Evolutionary conservation across 2,888 invertebrate genomes (phyloP).

Genomic region (Cylloceria caligata): DNA sequence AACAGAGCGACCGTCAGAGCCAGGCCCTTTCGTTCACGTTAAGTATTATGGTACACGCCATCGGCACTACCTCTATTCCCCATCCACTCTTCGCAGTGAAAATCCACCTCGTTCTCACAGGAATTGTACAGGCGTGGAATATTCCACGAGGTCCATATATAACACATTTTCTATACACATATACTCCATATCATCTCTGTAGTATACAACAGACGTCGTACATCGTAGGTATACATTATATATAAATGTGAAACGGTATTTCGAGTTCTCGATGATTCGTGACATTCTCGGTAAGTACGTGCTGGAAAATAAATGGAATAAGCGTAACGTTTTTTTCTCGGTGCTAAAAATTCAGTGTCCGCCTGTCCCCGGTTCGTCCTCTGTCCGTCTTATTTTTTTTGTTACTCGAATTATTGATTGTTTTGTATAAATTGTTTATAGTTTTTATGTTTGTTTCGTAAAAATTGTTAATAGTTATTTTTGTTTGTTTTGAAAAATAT

Average conservation of each 20-base stretch:
- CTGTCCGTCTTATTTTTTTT: neutral
- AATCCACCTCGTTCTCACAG: slow-evolving; percentile 37
- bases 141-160: slow-evolving; percentile 39
- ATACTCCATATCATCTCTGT: slow-evolving; percentile 1
- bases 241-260: slow-evolving; percentile 48
- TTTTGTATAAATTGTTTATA: neutral
- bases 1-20: slow-evolving; percentile 69
- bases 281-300: slow-evolving; percentile 60
- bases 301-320: slow-evolving; percentile 74
- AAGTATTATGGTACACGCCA: slow-evolving; percentile 71
- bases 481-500: neutral
- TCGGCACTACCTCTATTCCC: slow-evolving; percentile 68
- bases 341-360: slow-evolving; percentile 71
- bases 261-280: slow-evolving; percentile 63
- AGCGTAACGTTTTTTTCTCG: slow-evolving; percentile 71
- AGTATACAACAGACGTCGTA: slow-evolving; percentile 20
- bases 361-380: slow-evolving; percentile 33
- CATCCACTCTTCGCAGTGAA: slow-evolving; percentile 24
- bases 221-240: slow-evolving; percentile 17
- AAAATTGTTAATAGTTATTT: neutral
- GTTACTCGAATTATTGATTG: slow-evolving; percentile 10
- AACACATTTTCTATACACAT: slow-evolving; percentile 4
- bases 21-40: slow-evolving; percentile 71
- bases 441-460: neutral
- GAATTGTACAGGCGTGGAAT: slow-evolving; percentile 41